phyloP scores from a whole-genome alignment of 1,140 invertebrate genomes.

The Drosophila persimilis region DNA sequence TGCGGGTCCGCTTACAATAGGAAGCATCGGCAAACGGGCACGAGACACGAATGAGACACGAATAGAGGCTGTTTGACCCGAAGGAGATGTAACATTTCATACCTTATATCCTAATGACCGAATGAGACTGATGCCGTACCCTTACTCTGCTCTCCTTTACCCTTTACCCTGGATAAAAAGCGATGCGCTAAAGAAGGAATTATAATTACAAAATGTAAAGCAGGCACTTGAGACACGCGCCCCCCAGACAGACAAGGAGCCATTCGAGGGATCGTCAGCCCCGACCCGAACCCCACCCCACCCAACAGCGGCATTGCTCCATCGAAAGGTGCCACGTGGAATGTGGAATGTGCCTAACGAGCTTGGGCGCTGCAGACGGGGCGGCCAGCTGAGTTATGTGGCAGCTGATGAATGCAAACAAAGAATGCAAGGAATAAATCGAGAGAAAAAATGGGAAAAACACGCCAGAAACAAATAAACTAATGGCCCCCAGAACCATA shows the following conservation, averaged over 20 bases:
- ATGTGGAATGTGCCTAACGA: conserved; percentile 25
- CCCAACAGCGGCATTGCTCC: not conserved
- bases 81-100: too few relatives aligned
- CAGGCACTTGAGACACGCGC: conserved; percentile 70
- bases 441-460: conserved; percentile 6
- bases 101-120: too few relatives aligned
- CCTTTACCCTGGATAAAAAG: too few relatives aligned
- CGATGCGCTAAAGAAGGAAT: conserved; percentile 38
- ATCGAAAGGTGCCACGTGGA: conserved; percentile 10
- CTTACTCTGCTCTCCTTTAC: too few relatives aligned
- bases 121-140: too few relatives aligned
- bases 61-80: too few relatives aligned
- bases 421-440: conserved; percentile 9
- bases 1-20: too few relatives aligned
- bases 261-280: conserved; percentile 10
- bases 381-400: not conserved
- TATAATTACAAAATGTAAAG: conserved; percentile 79
- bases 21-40: too few relatives aligned
- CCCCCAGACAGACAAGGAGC: conserved; percentile 41
- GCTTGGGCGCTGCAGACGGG: not conserved
- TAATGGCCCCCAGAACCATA: not conserved
- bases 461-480: not conserved
- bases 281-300: not conserved
- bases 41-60: too few relatives aligned
- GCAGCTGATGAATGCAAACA: conserved; percentile 30